Evolutionary conservation across 2,113 vertebrate species (phyloP), one percentile per base, ranked within the genome.

Genomic region (Diglossa brunneiventris): DNA sequence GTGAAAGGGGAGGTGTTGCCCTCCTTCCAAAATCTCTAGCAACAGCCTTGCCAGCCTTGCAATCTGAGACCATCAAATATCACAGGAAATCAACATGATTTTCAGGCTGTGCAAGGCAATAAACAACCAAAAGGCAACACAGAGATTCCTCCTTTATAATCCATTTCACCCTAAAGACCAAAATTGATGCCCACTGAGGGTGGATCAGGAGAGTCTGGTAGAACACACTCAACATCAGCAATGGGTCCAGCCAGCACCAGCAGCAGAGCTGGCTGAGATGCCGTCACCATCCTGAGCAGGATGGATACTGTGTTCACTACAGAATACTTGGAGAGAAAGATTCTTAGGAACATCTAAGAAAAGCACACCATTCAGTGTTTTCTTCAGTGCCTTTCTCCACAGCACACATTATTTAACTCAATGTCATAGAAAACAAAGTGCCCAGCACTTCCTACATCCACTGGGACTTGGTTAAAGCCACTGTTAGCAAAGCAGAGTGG

Each of bases 1-100:
- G 11, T 31, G 22, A n/a, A 80, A 12, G 9, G 5, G 3, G 2
- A 66, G 21, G 6, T 30, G 27, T 1, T 21, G 5, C 19, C 1
- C 9, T 49, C n/a, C 44, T 78, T 52, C 41, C 41, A 42, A 17
- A 24, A 55, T 75, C 19, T 70, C 30, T 30, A 67, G 9, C 28
- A 52, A 10, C 3, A 41, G 26, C 23, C 44, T 76, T 24, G 7
- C 18, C n/a, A 67, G 9, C 30, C 9, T 20, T 72, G 14, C 10
- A 50, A 41, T 18, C 42, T 28, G 10, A 18, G 11, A 16, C 41
- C 17, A 50, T 28, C 66, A 66, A 33, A 31, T 42, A 44, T 22
- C 35, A 55, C 11, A 41, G 5, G 21, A 80, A 83, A 62, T 16
- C 31, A 58, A 37, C 2, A 2, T 17, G 33, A 15, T 56, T 85